Conservation (phyloP, 1,140 invertebrate genomes). For the Atta texana region DNA sequence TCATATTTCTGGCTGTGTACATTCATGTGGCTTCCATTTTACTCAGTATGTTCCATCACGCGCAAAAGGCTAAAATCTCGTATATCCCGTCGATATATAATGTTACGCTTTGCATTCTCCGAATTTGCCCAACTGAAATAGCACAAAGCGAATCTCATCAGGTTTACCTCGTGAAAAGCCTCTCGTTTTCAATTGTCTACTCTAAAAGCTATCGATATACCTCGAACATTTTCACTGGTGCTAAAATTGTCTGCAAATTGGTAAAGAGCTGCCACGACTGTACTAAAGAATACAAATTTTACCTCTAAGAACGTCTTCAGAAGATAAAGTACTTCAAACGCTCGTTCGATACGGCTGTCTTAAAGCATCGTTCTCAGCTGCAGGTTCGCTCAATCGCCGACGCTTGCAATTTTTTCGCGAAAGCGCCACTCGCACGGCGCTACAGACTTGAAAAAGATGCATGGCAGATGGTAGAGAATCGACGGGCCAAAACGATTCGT, state of each 20-base stretch:
- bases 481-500: slow-evolving; percentile 13
- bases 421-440: slow-evolving; percentile 30
- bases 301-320: not conserved
- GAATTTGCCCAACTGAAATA: not conserved
- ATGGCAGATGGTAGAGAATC: slow-evolving; percentile 21
- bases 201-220: not conserved
- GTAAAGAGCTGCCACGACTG: not conserved
- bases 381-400: not conserved
- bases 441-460: slow-evolving; percentile 13
- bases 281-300: slow-evolving; percentile 25
- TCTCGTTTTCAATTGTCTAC: not conserved
- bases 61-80: slow-evolving; percentile 28
- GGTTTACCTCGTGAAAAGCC: slow-evolving; percentile 5
- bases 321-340: not conserved
- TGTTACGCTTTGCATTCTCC: slow-evolving; percentile 20
- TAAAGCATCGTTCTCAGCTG: not conserved
- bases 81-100: slow-evolving; percentile 30
- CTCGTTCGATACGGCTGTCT: not conserved
- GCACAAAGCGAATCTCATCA: not conserved
- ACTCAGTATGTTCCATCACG: slow-evolving; percentile 4
- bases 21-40: slow-evolving; percentile 54
- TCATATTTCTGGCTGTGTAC: slow-evolving; percentile 20
- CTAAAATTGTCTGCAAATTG: not conserved
- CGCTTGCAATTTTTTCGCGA: slow-evolving; percentile 31
- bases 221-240: not conserved